Evolutionary conservation across 2,113 vertebrate genomes (phyloP).

Genomic region (Lutjanus erythropterus): DNA sequence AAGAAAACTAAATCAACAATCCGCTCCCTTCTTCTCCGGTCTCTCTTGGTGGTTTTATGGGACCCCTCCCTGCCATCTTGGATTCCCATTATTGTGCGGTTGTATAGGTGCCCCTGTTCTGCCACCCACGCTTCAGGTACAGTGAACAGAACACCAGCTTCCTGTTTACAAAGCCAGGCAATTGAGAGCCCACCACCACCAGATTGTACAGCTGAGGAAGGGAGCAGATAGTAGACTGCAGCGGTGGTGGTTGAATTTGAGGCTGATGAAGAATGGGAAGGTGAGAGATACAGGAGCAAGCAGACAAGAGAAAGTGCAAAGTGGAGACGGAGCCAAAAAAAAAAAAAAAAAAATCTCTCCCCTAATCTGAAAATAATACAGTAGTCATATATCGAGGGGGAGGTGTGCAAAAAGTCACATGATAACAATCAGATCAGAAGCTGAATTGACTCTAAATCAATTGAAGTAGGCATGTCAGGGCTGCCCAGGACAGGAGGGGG

Average conservation of each 20-base stretch:
- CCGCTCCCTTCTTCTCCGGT: constrained; percentile 54
- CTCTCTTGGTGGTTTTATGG: constrained; percentile 74
- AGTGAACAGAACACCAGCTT: constrained; percentile 70
- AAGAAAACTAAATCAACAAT: constrained; percentile 70
- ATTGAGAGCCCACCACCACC: constrained; percentile 57
- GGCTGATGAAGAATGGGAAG: constrained; percentile 44
- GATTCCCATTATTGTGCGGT: constrained; percentile 77
- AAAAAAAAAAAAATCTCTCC: constrained; percentile 14
- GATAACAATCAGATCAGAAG: constrained; percentile 82
- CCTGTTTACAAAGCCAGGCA: constrained; percentile 83
- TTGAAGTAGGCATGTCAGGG: constrained; percentile 80
- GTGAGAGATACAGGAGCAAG: constrained; percentile 19
- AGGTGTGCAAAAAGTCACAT: constrained; percentile 76
- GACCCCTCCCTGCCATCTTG: constrained; percentile 82
- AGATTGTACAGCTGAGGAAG: constrained; percentile 41
- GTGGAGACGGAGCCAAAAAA: constrained; percentile 14
- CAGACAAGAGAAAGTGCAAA: constrained; percentile 26
- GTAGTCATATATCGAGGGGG: constrained; percentile 66
- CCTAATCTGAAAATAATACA: constrained; percentile 67
- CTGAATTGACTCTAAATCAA: constrained; percentile 83
- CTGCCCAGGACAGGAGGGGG: constrained; percentile 77
- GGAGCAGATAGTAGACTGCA: constrained; percentile 20
- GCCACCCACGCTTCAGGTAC: constrained; percentile 81
- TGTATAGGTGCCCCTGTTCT: constrained; percentile 73
- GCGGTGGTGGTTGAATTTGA: neutral